Base-by-base conservation (phyloP, 2,113 vertebrate genomes). In the Microtus montanus region DNA sequence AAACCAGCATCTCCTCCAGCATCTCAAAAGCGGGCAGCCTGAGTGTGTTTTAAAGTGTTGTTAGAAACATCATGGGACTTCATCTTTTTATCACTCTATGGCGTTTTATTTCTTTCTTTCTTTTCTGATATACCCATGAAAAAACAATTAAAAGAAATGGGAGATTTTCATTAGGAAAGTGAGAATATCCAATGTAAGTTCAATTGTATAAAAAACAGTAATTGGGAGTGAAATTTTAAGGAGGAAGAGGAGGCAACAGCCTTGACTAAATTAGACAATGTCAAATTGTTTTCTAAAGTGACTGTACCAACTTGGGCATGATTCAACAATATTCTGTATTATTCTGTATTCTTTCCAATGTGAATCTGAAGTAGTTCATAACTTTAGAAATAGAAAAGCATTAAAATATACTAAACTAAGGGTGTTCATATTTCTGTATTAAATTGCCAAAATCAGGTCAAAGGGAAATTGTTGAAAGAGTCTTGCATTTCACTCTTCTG, bases 1-100 rank as follows among this genome's bases (percentile, higher is more conserved):
- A 95, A n/a, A 8, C 88, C 24, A 83, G 9, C 24, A 38, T 82
- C 52, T 82, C 35, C 38, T 61, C 12, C 35, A 82, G 17, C 13
- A 44, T 68, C 52, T 93, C 58, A 77, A 54, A 92, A 80, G 52
- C 52, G 66, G 91, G 54, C 74, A 80, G 9, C 26, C 47, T 74
- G 44, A 83, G 49, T 26, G 3, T 52, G 49, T 26, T 44, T 38
- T 92, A 95, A 41, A 89, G 73, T 28, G 10, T 78, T 80, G 92
- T 80, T 80, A 90, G 85, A 97, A 94, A 96, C 24, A 61, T 63
- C 2, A 41, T 10, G 15, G 87, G 52, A 15, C 35, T 97, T 63
- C 15, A 87, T 7, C 54, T 94, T 95, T 92, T 20, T 41, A 14
- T 26, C 17, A 74, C 66, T 4, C 14, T 64, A 61, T 14, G 83